Evolutionary conservation across 2,113 vertebrate species (phyloP).

Genomic region (Pseudorasbora parva): DNA sequence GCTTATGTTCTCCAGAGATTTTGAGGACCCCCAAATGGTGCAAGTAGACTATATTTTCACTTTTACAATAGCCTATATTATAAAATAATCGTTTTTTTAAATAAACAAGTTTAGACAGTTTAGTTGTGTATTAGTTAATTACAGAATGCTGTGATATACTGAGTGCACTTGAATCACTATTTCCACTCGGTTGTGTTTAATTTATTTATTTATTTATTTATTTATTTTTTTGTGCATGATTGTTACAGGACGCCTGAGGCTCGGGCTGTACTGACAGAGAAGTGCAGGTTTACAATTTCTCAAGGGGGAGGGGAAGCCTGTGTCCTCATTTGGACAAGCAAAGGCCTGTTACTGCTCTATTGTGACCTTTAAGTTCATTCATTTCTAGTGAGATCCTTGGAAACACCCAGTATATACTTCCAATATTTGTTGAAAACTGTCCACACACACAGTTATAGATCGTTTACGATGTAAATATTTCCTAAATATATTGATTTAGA

Average conservation of each 20-base stretch:
- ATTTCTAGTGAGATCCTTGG: not conserved
- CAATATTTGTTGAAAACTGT: not conserved
- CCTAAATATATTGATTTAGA: not conserved
- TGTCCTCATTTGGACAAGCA: constrained; percentile 28
- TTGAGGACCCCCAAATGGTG: not conserved
- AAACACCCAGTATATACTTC: not conserved
- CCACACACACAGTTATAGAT: not conserved
- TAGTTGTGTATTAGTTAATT: not conserved
- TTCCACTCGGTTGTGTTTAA: not conserved
- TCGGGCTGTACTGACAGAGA: not conserved
- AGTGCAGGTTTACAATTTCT: not conserved
- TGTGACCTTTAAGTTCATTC: not conserved
- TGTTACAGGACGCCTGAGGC: not conserved
- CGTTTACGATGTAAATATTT: constrained; percentile 5
- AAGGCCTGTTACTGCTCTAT: constrained; percentile 4
- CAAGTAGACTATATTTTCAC: not conserved
- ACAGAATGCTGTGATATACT: not conserved
- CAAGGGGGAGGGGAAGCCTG: not conserved
- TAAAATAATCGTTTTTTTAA: not conserved
- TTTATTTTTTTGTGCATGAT: too few relatives aligned
- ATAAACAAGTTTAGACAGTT: not conserved
- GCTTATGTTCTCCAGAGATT: not conserved
- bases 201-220: too few relatives aligned
- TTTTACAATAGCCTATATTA: not conserved
- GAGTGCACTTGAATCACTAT: not conserved